Evolutionary conservation across 2,113 vertebrate species (phyloP).

Genomic region (Fukomys damarensis): DNA sequence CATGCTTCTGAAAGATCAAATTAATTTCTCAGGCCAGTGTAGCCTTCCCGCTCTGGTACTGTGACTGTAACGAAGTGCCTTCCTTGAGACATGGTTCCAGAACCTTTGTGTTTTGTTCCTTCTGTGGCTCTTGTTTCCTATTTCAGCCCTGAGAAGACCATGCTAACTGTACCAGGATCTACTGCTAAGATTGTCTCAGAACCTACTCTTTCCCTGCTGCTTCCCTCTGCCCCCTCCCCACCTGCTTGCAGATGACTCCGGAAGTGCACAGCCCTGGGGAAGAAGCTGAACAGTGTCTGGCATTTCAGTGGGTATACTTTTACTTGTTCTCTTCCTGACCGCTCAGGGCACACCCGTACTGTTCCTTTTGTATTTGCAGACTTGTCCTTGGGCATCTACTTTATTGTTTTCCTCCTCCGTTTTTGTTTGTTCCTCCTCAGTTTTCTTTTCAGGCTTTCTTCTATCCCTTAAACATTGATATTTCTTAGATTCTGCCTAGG

Average conservation of each 20-base stretch:
- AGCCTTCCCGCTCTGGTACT: neutral
- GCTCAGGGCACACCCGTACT: neutral
- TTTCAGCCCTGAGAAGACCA: neutral
- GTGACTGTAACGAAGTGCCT: neutral
- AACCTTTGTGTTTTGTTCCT: neutral
- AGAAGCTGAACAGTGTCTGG: neutral
- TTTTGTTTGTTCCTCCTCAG: neutral
- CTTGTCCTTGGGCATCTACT: neutral
- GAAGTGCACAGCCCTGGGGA: neutral
- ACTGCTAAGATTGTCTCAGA: neutral
- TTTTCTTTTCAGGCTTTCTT: neutral
- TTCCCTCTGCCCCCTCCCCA: neutral
- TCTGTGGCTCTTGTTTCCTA: neutral
- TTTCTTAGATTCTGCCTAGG: neutral
- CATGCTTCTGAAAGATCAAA: neutral
- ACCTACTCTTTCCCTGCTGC: neutral
- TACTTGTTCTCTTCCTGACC: neutral
- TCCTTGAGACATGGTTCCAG: neutral
- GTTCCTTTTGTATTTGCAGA: neutral
- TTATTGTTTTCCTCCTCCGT: neutral
- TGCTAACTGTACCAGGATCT: neutral
- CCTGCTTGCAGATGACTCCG: neutral
- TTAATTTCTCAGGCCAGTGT: neutral
- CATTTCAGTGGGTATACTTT: neutral
- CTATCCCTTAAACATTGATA: neutral